phyloP scores from a whole-genome alignment of 2,797 vertebrate species.

The Rhabdomys pumilio region DNA sequence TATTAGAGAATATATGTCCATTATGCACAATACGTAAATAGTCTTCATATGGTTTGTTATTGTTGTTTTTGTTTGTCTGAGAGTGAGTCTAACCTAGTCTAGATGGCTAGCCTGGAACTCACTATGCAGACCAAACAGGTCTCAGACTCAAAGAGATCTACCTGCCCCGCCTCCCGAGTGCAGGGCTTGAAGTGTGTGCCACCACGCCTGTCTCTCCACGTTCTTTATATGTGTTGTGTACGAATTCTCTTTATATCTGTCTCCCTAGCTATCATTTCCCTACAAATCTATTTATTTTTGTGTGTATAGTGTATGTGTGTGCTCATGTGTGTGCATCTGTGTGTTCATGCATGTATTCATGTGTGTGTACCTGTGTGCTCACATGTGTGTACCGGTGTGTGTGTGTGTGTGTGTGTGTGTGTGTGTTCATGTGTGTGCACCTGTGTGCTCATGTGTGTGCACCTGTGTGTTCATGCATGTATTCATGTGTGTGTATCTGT shows the following conservation, averaged over 20 bases:
- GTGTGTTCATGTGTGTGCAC: neutral
- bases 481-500: neutral
- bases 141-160: neutral
- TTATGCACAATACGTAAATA: neutral
- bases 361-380: neutral
- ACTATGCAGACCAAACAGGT: neutral
- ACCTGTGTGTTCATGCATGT: neutral
- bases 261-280: neutral
- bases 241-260: neutral
- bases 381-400: too few relatives aligned
- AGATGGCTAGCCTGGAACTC: neutral
- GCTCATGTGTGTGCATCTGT: neutral
- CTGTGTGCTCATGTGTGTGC: neutral
- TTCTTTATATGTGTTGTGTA: neutral
- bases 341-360: neutral
- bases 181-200: neutral
- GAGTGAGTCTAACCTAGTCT: neutral
- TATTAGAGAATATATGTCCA: neutral
- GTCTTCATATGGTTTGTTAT: neutral
- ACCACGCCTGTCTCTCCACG: neutral
- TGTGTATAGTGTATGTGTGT: neutral
- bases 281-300: neutral
- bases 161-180: neutral
- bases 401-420: neutral
- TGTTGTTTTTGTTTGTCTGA: neutral